Evolutionary conservation across 2,888 invertebrate species (phyloP), one percentile per base, ranked within the genome.

Genomic region (Drosophila tanythrix): DNA sequence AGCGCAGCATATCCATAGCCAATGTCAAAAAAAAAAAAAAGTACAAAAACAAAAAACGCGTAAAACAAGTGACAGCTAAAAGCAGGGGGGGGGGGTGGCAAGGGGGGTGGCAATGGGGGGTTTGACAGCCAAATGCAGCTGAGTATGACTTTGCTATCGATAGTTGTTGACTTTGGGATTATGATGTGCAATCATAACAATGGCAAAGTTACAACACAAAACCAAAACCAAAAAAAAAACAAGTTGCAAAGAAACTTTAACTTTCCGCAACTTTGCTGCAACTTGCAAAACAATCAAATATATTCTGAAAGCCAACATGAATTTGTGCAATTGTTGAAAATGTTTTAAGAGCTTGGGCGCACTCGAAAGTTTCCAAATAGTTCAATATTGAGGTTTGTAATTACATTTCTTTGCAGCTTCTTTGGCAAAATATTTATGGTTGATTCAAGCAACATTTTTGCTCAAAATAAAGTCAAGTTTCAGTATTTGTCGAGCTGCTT

Each of bases 81-180:
- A 40, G 36, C n/a, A n/a, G 33, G 8, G 48, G 43, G 10, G 21
- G 21, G 7, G 3, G 6, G 2, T 7, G 36, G 36, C 7, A 15
- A 7, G 2, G 15, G 1, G 18, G 3, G 10, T 2, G 55, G 25
- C 38, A n/a, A 40, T 21, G 21, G 55, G 57, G 53, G 2, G 2
- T 10, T 33, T 27, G 29, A 10, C n/a, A 27, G 33, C 40, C 48
- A 62, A 65, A 46, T 79, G 60, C 70, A 57, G 55, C 67, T 63
- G 50, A 10, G 43, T 57, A 59, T 53, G 63, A 63, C 61, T 62
- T 50, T 11, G 27, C 61, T 55, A 61, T 76, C 76, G 77, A 81
- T 78, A 78, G 77, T 81, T 71, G 81, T 77, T 76, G 81, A 72
- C 77, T 78, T 78, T 78, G 76, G 65, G 35, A 48, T 63, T 77